Conservation (phyloP, 2,797 vertebrate genomes). For the Pagetopsis macropterus region DNA sequence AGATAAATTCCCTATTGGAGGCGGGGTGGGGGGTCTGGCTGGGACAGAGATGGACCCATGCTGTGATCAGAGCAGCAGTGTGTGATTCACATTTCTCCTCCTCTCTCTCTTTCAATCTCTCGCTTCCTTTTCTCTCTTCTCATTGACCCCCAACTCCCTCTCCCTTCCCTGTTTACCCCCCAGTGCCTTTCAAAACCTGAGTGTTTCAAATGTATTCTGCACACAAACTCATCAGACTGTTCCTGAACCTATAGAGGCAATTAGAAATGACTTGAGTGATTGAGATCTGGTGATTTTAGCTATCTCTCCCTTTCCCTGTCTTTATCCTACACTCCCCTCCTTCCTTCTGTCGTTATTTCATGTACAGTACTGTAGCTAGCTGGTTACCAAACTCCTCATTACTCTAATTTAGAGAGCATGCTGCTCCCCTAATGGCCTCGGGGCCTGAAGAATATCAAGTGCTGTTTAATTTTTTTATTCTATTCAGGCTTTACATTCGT, state of each 20-base stretch:
- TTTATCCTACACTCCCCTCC: slow-evolving; percentile 63
- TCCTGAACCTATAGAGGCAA: slow-evolving; percentile 59
- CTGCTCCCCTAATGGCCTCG: slow-evolving; percentile 72
- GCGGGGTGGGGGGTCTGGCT: slow-evolving; percentile 68
- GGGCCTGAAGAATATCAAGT: slow-evolving; percentile 76
- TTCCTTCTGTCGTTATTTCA: slow-evolving; percentile 64
- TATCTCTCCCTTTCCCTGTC: slow-evolving; percentile 69
- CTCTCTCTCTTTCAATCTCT: slow-evolving; percentile 51
- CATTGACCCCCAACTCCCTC: slow-evolving; percentile 48
- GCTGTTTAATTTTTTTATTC: slow-evolving; percentile 77
- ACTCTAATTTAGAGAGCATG: slow-evolving; percentile 71
- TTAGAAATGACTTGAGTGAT: slow-evolving; percentile 56
- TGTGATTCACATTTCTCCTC: slow-evolving; percentile 67
- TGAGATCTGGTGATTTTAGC: slow-evolving; percentile 60
- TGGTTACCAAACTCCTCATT: slow-evolving; percentile 75
- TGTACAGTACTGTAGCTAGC: slow-evolving; percentile 47
- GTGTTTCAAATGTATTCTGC: slow-evolving; percentile 71
- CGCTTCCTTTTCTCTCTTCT: slow-evolving; percentile 55
- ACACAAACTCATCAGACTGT: slow-evolving; percentile 65
- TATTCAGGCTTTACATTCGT: slow-evolving; percentile 74
- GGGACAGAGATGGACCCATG: slow-evolving; percentile 72
- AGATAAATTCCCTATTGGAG: slow-evolving; percentile 58
- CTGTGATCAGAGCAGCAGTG: slow-evolving; percentile 73
- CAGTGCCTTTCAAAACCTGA: slow-evolving; percentile 57
- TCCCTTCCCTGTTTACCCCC: slow-evolving; percentile 55